Percentiles rank a stretch among this genome's conserved stretches.
Conservation (phyloP, 2,113 vertebrate genomes). For the Phrynosoma platyrhinos region DNA sequence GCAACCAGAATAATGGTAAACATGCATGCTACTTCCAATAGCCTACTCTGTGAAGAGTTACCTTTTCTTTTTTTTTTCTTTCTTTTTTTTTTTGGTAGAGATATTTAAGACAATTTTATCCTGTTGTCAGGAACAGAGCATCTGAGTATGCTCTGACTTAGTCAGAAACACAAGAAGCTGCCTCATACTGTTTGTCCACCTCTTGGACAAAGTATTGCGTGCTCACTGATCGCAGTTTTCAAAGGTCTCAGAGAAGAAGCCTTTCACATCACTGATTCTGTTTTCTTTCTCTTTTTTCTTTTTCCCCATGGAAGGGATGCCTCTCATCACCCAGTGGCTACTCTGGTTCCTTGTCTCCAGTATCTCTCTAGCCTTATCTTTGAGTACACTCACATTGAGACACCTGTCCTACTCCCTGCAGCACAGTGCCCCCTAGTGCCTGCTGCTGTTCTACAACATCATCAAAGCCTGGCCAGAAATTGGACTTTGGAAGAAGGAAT, state of each 20-base stretch:
- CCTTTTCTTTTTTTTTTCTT: too few species aligned
- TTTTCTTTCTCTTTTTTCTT: neutral
- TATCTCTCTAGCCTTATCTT: neutral
- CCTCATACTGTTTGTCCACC: neutral
- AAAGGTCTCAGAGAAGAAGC: neutral
- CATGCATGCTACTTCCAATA: neutral
- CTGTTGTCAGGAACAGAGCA: neutral
- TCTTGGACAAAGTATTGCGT: neutral
- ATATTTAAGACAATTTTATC: neutral
- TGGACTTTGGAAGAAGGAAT: neutral
- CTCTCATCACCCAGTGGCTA: neutral
- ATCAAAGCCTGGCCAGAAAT: neutral
- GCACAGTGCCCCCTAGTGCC: conserved; percentile 32
- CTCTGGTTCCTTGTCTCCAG: neutral
- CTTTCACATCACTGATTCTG: neutral
- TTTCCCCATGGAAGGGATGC: neutral
- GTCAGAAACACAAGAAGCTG: neutral
- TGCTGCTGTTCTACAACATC: conserved; percentile 12
- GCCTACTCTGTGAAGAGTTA: neutral
- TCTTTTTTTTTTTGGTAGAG: neutral
- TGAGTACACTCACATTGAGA: neutral
- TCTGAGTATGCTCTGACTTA: neutral
- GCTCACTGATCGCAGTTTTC: neutral
- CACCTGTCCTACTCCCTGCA: conserved; percentile 27
- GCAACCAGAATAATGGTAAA: neutral